phyloP scores from a whole-genome alignment of 2,888 invertebrate genomes.

The Argyresthia goedartella region DNA sequence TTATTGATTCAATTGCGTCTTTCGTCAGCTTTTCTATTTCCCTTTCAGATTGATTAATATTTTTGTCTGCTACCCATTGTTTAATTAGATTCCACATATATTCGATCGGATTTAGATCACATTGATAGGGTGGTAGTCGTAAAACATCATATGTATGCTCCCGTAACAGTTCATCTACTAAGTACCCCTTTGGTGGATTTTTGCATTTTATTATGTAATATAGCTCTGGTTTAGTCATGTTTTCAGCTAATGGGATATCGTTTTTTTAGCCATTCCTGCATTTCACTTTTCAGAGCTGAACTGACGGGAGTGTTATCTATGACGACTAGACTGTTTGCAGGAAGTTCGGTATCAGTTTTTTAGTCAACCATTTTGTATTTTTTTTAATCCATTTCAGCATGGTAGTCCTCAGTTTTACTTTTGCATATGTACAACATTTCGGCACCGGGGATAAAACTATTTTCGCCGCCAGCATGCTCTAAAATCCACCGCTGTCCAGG shows the following conservation, averaged over 20 bases:
- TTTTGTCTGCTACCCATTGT: slow-evolving; percentile 19
- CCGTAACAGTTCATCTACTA: slow-evolving; percentile 21
- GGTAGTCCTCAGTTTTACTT: too few relatives aligned
- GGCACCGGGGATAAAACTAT: too few relatives aligned
- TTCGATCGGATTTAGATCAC: slow-evolving; percentile 26
- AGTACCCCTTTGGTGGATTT: slow-evolving; percentile 16
- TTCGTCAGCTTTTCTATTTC: slow-evolving; percentile 17
- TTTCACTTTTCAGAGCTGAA: slow-evolving; percentile 11
- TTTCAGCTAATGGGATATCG: slow-evolving; percentile 15
- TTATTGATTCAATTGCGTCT: slow-evolving; percentile 14
- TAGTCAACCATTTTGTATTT: too few relatives aligned
- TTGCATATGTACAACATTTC: too few relatives aligned
- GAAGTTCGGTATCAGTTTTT: too few relatives aligned
- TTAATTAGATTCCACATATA: slow-evolving; percentile 14
- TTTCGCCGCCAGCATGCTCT: too few relatives aligned
- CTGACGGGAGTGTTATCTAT: slow-evolving; percentile 6
- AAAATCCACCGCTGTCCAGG: too few relatives aligned
- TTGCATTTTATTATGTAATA: slow-evolving; percentile 14
- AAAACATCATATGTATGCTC: slow-evolving; percentile 21
- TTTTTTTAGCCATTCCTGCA: slow-evolving; percentile 17
- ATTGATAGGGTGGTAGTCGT: slow-evolving; percentile 26
- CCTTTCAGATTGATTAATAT: slow-evolving; percentile 17
- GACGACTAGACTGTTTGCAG: background rate
- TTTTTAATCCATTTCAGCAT: too few relatives aligned
- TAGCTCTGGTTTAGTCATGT: slow-evolving; percentile 17